phyloP scores from a whole-genome alignment of 2,888 invertebrate species.

The Tillus elongatus region DNA sequence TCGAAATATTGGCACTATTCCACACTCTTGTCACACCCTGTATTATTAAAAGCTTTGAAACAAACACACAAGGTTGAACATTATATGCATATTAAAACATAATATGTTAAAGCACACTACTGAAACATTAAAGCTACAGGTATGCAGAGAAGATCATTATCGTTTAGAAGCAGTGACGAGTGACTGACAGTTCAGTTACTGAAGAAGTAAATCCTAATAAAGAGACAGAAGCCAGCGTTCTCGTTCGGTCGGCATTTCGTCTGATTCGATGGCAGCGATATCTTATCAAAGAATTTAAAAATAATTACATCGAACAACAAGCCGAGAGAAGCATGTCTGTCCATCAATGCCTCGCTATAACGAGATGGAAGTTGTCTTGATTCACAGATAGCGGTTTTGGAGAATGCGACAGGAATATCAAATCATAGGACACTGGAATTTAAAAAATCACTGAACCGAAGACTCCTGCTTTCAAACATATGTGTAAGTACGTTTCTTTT shows the following conservation, averaged over 20 bases:
- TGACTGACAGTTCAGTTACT: constrained; percentile 23
- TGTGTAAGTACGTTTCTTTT: no score
- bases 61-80: no score
- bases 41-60: no score
- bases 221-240: constrained; percentile 28
- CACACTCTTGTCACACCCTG: no score
- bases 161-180: constrained; percentile 18
- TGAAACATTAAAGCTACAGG: no score
- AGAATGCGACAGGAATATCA: constrained; percentile 29
- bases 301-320: constrained; percentile 37
- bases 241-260: constrained; percentile 21
- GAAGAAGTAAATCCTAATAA: constrained; percentile 32
- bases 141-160: constrained; percentile 23
- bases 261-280: constrained; percentile 34
- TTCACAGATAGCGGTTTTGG: constrained; percentile 24
- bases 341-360: constrained; percentile 34
- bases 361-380: constrained; percentile 26
- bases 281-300: constrained; percentile 40
- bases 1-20: no score
- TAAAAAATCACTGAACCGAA: constrained; percentile 19
- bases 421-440: constrained; percentile 26
- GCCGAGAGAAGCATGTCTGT: constrained; percentile 34
- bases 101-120: no score
- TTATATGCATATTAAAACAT: no score
- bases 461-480: neutral